phyloP scores from a whole-genome alignment of 1,140 invertebrate genomes.

The Macrocentrus cingulum region DNA sequence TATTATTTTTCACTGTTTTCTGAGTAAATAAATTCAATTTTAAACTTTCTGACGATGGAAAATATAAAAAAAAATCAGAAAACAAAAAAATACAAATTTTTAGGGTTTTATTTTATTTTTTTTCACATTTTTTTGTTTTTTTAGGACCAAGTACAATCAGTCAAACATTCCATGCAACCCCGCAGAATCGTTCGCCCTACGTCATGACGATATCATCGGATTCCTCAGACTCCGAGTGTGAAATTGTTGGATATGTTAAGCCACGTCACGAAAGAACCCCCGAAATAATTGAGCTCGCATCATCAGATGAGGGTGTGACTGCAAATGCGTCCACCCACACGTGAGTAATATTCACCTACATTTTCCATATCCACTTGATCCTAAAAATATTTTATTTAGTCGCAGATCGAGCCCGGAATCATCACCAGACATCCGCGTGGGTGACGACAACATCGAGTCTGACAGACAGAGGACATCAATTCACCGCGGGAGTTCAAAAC shows the following conservation, averaged over 20 bases:
- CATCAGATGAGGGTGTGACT: conserved; percentile 45
- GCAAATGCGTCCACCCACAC: background rate
- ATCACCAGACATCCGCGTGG: background rate
- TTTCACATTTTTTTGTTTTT: conserved; percentile 16
- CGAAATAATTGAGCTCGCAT: conserved; percentile 56
- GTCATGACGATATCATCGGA: conserved; percentile 43
- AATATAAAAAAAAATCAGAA: too few species aligned
- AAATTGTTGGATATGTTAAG: conserved; percentile 60
- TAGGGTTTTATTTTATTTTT: background rate
- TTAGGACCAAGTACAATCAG: conserved; percentile 43
- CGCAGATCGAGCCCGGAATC: background rate
- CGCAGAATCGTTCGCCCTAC: conserved; percentile 28
- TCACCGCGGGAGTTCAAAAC: too few species aligned
- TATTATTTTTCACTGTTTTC: too few species aligned
- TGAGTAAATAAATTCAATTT: too few species aligned
- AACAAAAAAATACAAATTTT: too few species aligned
- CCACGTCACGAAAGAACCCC: conserved; percentile 61
- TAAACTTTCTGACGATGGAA: too few species aligned
- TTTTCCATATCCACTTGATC: too few species aligned
- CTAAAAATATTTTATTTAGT: too few species aligned
- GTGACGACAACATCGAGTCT: too few species aligned
- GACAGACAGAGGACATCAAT: too few species aligned
- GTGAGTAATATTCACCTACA: too few species aligned
- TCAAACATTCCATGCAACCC: conserved; percentile 34
- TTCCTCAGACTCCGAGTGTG: conserved; percentile 42